Conservation (phyloP, 2,113 vertebrate species). For the Heliornis fulica region DNA sequence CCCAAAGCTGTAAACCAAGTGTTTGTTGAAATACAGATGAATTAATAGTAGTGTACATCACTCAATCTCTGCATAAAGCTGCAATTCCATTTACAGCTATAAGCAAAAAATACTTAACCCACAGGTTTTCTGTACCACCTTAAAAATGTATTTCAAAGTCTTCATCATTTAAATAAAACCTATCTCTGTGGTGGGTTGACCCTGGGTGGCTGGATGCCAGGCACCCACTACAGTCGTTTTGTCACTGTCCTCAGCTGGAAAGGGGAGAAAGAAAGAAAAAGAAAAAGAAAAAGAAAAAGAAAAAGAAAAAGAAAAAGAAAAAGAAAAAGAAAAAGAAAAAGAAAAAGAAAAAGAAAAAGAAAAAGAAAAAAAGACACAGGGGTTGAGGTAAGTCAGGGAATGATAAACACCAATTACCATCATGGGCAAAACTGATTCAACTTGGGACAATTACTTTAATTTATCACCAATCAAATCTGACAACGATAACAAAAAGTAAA, state of each 20-base stretch:
- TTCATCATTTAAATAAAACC: not conserved
- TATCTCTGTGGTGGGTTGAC: not conserved
- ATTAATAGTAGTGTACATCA: accelerated
- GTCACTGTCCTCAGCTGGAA: not conserved
- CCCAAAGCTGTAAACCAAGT: not conserved
- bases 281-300: not conserved
- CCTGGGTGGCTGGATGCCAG: not conserved
- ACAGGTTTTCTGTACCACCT: not conserved
- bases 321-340: not conserved
- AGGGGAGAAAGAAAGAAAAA: accelerated
- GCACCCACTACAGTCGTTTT: not conserved
- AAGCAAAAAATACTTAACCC: not conserved
- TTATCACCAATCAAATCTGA: not conserved
- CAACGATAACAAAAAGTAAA: not conserved
- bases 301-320: not conserved
- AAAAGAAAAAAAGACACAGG: accelerated
- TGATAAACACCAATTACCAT: not conserved
- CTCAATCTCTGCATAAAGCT: not conserved
- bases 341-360: not conserved
- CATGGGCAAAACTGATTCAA: not conserved
- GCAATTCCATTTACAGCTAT: not conserved
- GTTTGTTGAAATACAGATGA: not conserved
- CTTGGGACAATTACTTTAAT: not conserved
- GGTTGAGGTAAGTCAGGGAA: not conserved
- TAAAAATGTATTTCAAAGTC: not conserved